Percentiles rank a stretch among this genome's conserved stretches.
Conservation (phyloP, 2,888 invertebrate genomes). For the Stenchaetothrips biformis region DNA sequence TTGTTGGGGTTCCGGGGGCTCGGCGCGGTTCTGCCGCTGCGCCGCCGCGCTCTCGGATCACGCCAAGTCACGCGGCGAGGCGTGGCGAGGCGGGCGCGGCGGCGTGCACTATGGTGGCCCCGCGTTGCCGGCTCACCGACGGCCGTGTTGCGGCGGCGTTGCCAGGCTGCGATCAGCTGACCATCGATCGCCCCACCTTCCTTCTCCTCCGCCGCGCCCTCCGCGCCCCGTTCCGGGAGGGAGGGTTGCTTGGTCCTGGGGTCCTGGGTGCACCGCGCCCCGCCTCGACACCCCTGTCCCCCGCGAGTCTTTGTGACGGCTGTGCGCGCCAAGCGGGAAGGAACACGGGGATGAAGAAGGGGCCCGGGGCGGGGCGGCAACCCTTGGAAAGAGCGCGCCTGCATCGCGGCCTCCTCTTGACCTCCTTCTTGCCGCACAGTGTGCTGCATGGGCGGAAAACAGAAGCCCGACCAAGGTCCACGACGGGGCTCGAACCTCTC, state of each 20-base stretch:
- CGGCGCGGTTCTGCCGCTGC: not conserved
- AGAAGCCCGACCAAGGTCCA: too few species aligned
- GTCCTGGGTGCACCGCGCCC: not conserved
- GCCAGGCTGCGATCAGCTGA: slow-evolving; percentile 17
- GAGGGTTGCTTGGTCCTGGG: not conserved
- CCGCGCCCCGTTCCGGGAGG: not conserved
- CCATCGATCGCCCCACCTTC: slow-evolving; percentile 4
- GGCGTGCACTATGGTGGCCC: not conserved
- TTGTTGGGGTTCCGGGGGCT: too few species aligned
- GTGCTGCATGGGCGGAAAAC: too few species aligned
- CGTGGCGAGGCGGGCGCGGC: not conserved
- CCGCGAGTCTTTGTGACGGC: not conserved
- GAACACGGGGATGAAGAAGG: not conserved
- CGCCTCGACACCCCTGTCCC: not conserved
- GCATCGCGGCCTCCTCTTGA: too few species aligned
- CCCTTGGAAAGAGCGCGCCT: too few species aligned
- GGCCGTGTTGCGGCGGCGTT: slow-evolving; percentile 7
- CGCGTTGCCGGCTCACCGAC: slow-evolving; percentile 14
- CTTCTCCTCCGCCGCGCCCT: not conserved
- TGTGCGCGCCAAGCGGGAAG: not conserved
- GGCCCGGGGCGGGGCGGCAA: too few species aligned
- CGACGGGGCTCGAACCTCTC: too few species aligned
- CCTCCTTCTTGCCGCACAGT: too few species aligned
- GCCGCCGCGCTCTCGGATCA: not conserved
- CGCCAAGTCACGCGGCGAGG: not conserved